Percentiles rank a stretch among this genome's conserved stretches.
Evolutionary conservation across 2,797 vertebrate species (phyloP).

Genomic region (Sebastiscus albofasciatus): DNA sequence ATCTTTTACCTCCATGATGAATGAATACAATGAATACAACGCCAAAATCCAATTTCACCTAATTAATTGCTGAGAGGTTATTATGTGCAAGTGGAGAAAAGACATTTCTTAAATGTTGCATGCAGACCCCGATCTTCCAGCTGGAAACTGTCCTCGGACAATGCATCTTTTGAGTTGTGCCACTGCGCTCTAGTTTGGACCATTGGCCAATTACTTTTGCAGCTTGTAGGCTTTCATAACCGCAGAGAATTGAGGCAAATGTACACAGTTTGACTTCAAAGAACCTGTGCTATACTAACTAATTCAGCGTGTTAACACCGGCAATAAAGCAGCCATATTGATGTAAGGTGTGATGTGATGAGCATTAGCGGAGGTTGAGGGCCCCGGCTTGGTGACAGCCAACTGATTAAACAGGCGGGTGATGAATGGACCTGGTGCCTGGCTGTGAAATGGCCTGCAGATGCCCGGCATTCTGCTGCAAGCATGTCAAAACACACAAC

Average conservation of each 20-base stretch:
- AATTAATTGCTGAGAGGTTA: conserved; percentile 40
- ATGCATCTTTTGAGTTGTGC: conserved; percentile 11
- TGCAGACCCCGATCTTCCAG: not conserved
- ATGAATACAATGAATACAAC: conserved; percentile 8
- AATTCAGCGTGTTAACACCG: conserved; percentile 35
- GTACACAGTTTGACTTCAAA: conserved; percentile 9
- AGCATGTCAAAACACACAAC: conserved; percentile 43
- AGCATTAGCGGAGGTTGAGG: conserved; percentile 53
- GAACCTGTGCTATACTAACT: not conserved
- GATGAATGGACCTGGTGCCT: conserved; percentile 60
- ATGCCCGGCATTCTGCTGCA: conserved; percentile 49
- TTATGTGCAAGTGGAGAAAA: conserved; percentile 29
- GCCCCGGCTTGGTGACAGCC: conserved; percentile 56
- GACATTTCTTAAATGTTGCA: conserved; percentile 6
- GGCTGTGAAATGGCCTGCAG: conserved; percentile 59
- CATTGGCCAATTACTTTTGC: not conserved
- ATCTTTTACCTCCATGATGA: conserved; percentile 34
- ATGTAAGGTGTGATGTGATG: conserved; percentile 57
- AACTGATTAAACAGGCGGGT: conserved; percentile 73
- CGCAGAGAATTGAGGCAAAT: conserved; percentile 1
- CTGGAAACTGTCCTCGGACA: conserved; percentile 10
- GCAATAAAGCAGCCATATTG: conserved; percentile 41
- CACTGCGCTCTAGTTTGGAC: not conserved
- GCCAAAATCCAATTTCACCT: conserved; percentile 27
- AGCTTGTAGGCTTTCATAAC: not conserved